Base-by-base conservation (phyloP, 1,140 invertebrate species). In the Littorina saxatilis region DNA sequence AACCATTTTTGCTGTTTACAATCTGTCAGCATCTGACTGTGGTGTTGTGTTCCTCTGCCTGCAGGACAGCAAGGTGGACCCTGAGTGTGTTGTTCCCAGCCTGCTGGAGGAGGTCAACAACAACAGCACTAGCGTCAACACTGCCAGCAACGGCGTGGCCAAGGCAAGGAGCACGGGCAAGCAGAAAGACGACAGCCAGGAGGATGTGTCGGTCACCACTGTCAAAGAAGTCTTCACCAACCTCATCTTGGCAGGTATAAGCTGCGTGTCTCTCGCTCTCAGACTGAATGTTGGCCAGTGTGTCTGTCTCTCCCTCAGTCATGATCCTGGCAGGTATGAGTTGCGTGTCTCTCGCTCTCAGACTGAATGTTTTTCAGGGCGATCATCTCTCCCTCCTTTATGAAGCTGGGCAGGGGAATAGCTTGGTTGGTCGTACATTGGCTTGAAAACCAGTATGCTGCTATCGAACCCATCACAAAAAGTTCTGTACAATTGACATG, bases 221-320 rank as follows among this genome's bases (percentile, higher is more conserved):
- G 78, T 85, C 13, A 89, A 88, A 70, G 89, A 90, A 84, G 87
- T 86, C 13, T 90, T 90, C 68, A 90, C 89, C 15, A 90, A 90
- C 79, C 84, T 90, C 35, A 86, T 91, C 55, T 84, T 90, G 43
- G 89, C 89, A 81, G 89, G 89, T 90, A 82, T 70, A 55, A 3
- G 32, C 5, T 80, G n/a, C 23, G 3, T 17, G 40, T 75, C 0
- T 27, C 9, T 27, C 13, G 43, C 29, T 23, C 7, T 11, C 17
- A 9, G 11, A 11, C 2, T 63, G 29, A 32, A 32, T 32, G 7
- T 63, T 68, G 11, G 37, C 17, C 29, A 27, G 4, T 32, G 4
- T 37, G 3, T 27, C 55, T 58, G 55, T 58, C 55, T 58, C 13
- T 50, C 47, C 47, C 20, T 50, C 13, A 27, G 27, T 61, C n/a